A percentile compares a stretch with the other conserved stretches of the same genome.
These are phyloP conservation scores for Lepidurus apus DNA, from an alignment of 1,140 invertebrate genomes.

Conservation along the genomic window DNA sequence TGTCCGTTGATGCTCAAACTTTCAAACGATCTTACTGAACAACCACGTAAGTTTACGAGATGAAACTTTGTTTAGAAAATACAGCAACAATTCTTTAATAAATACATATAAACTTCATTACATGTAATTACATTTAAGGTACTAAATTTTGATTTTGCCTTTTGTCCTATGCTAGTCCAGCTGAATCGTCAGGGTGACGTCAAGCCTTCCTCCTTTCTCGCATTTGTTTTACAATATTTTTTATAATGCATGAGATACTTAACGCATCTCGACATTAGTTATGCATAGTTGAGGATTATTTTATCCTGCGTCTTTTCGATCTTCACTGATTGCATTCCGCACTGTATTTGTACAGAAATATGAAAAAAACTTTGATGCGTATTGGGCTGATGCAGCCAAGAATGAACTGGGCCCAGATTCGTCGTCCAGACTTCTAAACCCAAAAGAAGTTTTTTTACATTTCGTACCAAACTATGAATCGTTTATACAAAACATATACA, in stretches of 20 bases:
- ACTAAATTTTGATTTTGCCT: not conserved
- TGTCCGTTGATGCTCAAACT: not conserved
- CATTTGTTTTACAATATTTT: not conserved
- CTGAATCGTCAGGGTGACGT: not conserved
- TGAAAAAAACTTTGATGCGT: not conserved
- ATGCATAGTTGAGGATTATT: not conserved
- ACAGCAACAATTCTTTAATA: not conserved
- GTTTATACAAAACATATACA: not conserved
- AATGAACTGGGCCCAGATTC: not conserved
- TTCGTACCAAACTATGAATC: not conserved
- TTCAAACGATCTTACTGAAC: not conserved
- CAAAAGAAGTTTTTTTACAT: not conserved
- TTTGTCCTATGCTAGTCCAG: not conserved
- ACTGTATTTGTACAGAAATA: not conserved
- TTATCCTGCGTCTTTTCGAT: not conserved
- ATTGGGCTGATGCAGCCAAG: not conserved
- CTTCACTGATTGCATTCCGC: not conserved
- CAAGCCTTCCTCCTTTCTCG: not conserved
- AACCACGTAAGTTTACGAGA: not conserved
- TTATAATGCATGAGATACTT: not conserved
- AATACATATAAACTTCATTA: not conserved
- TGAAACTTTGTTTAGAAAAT: not conserved
- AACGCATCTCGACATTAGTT: not conserved
- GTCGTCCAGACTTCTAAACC: not conserved
- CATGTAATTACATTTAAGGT: not conserved